Percentiles rank a stretch among this genome's conserved stretches.
These are phyloP conservation scores for Taurulus bubalis DNA, from an alignment of 2,113 vertebrate species.

Conservation along the genomic window DNA sequence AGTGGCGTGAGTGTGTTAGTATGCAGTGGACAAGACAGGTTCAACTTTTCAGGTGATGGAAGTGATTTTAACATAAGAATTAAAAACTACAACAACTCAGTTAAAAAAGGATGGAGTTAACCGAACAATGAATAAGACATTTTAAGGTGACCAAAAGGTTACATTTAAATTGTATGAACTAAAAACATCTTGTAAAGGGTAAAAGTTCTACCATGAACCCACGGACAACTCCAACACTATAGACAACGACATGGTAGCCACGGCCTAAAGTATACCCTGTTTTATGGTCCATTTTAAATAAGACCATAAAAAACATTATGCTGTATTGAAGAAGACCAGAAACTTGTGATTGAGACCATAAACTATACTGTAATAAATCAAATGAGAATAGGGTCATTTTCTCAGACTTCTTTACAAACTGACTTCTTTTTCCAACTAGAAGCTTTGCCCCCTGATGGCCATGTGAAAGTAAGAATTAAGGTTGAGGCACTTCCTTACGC, in stretches of 20 bases:
- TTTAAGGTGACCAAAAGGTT: background rate
- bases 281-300: background rate
- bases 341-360: background rate
- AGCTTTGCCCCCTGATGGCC: too few relatives aligned
- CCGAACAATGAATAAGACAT: background rate
- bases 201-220: background rate
- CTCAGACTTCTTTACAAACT: too few relatives aligned
- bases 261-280: too few relatives aligned
- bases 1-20: background rate
- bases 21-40: background rate
- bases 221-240: background rate
- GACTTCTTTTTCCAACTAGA: too few relatives aligned
- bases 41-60: constrained; percentile 1
- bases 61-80: background rate
- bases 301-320: background rate
- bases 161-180: background rate
- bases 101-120: background rate
- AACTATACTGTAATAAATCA: background rate
- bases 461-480: too few relatives aligned
- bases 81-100: background rate
- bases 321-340: background rate
- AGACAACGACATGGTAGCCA: background rate
- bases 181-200: background rate
- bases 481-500: too few relatives aligned
- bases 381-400: background rate